Base-by-base conservation (phyloP, 2,888 invertebrate genomes). In the Apomyelois bistriatella region DNA sequence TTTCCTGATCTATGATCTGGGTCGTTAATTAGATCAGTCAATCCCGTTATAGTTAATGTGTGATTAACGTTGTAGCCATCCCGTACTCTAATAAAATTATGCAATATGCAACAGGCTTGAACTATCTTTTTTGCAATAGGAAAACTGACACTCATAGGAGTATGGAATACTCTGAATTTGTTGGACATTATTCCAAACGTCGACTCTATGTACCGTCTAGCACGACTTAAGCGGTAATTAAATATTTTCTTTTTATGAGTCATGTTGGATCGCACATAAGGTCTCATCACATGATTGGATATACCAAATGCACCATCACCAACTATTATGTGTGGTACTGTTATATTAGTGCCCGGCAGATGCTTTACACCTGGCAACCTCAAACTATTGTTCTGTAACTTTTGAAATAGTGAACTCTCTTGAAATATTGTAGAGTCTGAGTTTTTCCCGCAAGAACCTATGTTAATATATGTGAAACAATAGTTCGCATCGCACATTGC, bases 241-340 rank as follows among this genome's bases (percentile, higher is more conserved):
- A 37, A 37, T 37, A 37, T 37, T 37, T 37, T 37, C 36, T 37
- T 37, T 37, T 37, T 37, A 12, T 37, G 12, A 37, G 36, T 10
- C 12, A 37, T n/a, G 5, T n/a, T n/a, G 12, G 1, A 10, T 3
- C 22, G 22, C 2, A 5, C 22, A 22, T 59, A 61, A 3, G 60
- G 58, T 35, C 57, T 54, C 51, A 55, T 54, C 52, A 59, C 53
- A 55, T 58, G 52, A 1, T 54, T 47, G 51, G 58, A 58, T 30
- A 57, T 47, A 15, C 56, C 51, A 56, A 62, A 60, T 51, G 56
- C 58, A 58, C 57, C 58, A 48, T 60, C 62, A 15, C 60, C 58
- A 54, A 61, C 54, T 48, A 63, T 42, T 57, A 57, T 48, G 57
- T 48, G 38, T 56, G 13, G 48, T 51, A n/a, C n/a, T n/a, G n/a